These are phyloP conservation scores for Agrochola lota DNA, from an alignment of 2,888 invertebrate species.

Conservation along the genomic window DNA sequence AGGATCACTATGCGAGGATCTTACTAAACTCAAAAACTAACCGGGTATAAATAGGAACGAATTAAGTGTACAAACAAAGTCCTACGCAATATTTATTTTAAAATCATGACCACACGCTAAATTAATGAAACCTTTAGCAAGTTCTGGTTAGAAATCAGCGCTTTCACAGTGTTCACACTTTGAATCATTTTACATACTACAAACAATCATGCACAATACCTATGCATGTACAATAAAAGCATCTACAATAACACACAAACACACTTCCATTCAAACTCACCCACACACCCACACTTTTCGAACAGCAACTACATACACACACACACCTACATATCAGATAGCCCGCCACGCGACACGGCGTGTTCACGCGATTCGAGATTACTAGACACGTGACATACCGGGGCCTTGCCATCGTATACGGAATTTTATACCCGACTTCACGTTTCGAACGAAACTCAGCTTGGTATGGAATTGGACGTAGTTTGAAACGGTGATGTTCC, in stretches of 20 bases:
- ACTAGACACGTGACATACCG: constrained; percentile 61
- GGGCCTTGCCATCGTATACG: constrained; percentile 27
- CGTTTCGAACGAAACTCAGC: constrained; percentile 13
- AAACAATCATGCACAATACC: constrained; percentile 9
- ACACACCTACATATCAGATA: constrained; percentile 28
- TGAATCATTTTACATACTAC: not conserved
- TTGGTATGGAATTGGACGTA: not conserved
- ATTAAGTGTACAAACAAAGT: too few species aligned
- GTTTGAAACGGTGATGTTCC: not conserved
- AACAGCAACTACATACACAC: not conserved
- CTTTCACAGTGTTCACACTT: not conserved
- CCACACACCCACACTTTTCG: not conserved
- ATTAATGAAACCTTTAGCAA: not conserved
- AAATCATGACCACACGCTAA: not conserved
- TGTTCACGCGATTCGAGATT: constrained; percentile 63
- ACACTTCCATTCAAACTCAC: not conserved
- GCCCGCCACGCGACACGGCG: constrained; percentile 30
- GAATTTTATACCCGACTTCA: constrained; percentile 40
- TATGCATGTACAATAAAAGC: constrained; percentile 21
- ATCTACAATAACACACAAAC: constrained; percentile 14
- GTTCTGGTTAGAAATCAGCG: not conserved
- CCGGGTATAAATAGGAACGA: not conserved
- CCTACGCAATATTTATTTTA: not conserved
- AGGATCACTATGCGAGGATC: not conserved
- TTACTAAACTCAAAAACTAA: not conserved